A percentile compares a stretch with the other conserved stretches of the same genome.
Evolutionary conservation across 1,140 invertebrate species (phyloP).

Genomic region (Andricus grossulariae): DNA sequence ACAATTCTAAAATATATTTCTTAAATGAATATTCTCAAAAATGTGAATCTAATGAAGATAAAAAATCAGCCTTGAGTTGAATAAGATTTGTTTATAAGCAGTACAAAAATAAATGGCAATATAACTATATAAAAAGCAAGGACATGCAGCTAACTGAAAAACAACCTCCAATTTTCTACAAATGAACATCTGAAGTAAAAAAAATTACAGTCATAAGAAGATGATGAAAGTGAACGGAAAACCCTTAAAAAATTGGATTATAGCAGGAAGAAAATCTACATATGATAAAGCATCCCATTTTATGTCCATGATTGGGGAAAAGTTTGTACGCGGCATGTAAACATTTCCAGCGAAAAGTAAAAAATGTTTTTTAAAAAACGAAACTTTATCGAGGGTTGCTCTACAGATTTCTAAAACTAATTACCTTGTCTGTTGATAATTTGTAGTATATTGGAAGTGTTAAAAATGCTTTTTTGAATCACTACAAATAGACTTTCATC

Average conservation of each 20-base stretch:
- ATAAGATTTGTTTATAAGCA: constrained; percentile 27
- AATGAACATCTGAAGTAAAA: not conserved
- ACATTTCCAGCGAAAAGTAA: not conserved
- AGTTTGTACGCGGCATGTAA: not conserved
- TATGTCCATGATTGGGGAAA: not conserved
- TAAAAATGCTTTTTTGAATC: too few species aligned
- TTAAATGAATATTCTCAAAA: not conserved
- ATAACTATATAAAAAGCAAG: constrained; percentile 6
- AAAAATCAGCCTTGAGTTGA: constrained; percentile 4
- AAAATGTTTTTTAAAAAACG: too few species aligned
- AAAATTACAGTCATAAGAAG: not conserved
- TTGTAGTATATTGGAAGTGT: too few species aligned
- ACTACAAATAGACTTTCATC: too few species aligned
- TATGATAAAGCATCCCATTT: not conserved
- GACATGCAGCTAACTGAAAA: constrained; percentile 1
- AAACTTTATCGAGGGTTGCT: too few species aligned
- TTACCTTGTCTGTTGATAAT: too few species aligned
- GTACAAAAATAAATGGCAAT: constrained; percentile 23
- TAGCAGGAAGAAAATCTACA: not conserved
- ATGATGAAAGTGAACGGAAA: not conserved
- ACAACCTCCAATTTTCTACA: not conserved
- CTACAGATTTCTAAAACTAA: too few species aligned
- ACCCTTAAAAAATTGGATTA: not conserved
- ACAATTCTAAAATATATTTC: not conserved
- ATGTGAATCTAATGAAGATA: not conserved